Evolutionary conservation across 2,888 invertebrate species (phyloP), one percentile per base, ranked within the genome.

Genomic region (Pimpla rufipes): DNA sequence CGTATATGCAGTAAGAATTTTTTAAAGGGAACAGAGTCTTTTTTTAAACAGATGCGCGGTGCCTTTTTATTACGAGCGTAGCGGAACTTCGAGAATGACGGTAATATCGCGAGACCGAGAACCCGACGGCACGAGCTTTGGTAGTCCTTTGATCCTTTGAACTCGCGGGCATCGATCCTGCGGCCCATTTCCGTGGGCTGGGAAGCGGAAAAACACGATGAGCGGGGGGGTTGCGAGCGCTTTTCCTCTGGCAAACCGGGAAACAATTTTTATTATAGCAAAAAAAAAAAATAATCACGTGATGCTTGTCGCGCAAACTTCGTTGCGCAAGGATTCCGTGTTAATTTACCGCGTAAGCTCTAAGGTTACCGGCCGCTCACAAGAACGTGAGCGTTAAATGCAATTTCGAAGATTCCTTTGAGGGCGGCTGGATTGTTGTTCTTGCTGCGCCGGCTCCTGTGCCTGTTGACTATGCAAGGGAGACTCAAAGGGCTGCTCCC

Each of bases 131-230:
- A 62, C 21, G 47, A 62, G 62, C 73, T 74, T 47, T 16, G 45
- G 35, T 37, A 50, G 40, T 62, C 75, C 75, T 81, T 81, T 81
- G 80, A 81, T 81, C 80, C 68, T 81, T 81, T 76, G 76, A 81
- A 76, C 66, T 67, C 68, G 18, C 62, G 47, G 62, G 59, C 73
- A 81, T 81, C 76, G 74, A 79, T 75, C 74, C 71, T 64, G 74
- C 45, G 57, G 50, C 57, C 66, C 47, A 75, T 80, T 80, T 80
- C 74, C 80, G 47, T 75, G 75, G 50, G 18, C 67, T 3, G 42
- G 8, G 57, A 42, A 37, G 55, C 59, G 64, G 66, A 50, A 74
- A 47, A 74, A 59, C 45, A 42, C 55, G 23, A 40, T 18, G 23
- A 13, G 16, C 35, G 35, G n/a, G 59, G 16, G 8, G 13, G 5